Conservation (phyloP, 2,797 vertebrate species). For the Geotrypetes seraphini region DNA sequence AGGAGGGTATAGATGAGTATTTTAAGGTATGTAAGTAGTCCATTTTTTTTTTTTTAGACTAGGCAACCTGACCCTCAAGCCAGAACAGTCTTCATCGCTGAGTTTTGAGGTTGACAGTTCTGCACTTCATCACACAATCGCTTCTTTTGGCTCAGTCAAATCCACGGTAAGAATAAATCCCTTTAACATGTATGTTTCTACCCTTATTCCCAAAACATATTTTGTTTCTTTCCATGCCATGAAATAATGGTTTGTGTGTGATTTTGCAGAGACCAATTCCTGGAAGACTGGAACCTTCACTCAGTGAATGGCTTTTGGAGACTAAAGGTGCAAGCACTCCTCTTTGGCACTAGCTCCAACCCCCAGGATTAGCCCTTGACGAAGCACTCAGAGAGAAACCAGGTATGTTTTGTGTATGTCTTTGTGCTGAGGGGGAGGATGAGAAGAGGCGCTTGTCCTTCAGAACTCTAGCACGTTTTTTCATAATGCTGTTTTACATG, state of each 20-base stretch:
- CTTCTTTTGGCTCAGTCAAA: slow-evolving; percentile 77
- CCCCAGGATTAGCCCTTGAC: slow-evolving; percentile 72
- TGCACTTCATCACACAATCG: slow-evolving; percentile 81
- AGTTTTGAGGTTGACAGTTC: slow-evolving; percentile 77
- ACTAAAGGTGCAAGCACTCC: slow-evolving; percentile 19
- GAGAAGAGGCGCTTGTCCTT: no score
- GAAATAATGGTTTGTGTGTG: no score
- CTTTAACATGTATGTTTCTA: no score
- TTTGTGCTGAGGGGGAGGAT: neutral
- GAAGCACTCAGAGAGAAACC: slow-evolving; percentile 20
- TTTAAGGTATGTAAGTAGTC: no score
- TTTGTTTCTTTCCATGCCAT: no score
- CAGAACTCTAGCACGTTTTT: neutral
- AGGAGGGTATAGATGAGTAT: no score
- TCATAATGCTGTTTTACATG: neutral
- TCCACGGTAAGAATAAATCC: slow-evolving; percentile 57
- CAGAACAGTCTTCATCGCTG: slow-evolving; percentile 81
- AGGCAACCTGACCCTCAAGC: slow-evolving; percentile 70
- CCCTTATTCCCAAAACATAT: neutral
- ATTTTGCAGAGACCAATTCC: slow-evolving; percentile 26
- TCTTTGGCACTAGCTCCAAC: slow-evolving; percentile 52
- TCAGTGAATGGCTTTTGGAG: slow-evolving; percentile 72
- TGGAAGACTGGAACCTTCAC: slow-evolving; percentile 23
- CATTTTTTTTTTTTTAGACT: slow-evolving; percentile 57
- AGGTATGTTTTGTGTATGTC: slow-evolving; percentile 38